Conservation (phyloP, 2,888 invertebrate genomes). For the Thereva nobilitata region DNA sequence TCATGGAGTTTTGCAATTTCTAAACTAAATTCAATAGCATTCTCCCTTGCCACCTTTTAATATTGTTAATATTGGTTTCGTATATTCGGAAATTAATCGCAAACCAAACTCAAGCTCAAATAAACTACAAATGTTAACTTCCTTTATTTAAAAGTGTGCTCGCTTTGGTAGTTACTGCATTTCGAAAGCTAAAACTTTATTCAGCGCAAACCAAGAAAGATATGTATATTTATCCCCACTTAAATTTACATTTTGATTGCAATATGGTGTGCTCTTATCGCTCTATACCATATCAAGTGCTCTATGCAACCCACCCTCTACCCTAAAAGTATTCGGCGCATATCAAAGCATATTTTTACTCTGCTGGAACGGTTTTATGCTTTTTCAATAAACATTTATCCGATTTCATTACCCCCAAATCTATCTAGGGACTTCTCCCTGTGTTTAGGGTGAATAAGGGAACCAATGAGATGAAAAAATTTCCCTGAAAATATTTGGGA, state of each 20-base stretch:
- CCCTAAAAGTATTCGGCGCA: constrained; percentile 41
- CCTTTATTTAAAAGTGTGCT: no score
- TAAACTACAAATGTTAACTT: no score
- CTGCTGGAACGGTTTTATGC: constrained; percentile 60
- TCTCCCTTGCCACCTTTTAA: no score
- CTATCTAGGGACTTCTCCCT: constrained; percentile 15
- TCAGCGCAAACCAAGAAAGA: no score
- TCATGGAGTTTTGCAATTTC: no score
- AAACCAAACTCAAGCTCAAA: no score
- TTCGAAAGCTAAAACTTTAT: no score
- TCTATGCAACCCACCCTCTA: neutral
- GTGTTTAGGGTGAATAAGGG: constrained; percentile 46
- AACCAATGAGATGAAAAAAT: constrained; percentile 58
- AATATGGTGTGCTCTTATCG: constrained; percentile 25
- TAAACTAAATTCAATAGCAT: no score
- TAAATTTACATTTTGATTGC: constrained; percentile 34
- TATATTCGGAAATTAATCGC: no score
- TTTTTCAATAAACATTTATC: constrained; percentile 60
- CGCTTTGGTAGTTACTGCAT: no score
- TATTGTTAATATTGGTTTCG: no score
- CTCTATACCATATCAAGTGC: constrained; percentile 5
- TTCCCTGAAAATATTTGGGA: constrained; percentile 34
- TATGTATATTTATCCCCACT: constrained; percentile 1
- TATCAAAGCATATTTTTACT: constrained; percentile 60
- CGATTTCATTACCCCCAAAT: constrained; percentile 49